phyloP scores from a whole-genome alignment of 1,140 invertebrate species.

The Drosophila grimshawi region DNA sequence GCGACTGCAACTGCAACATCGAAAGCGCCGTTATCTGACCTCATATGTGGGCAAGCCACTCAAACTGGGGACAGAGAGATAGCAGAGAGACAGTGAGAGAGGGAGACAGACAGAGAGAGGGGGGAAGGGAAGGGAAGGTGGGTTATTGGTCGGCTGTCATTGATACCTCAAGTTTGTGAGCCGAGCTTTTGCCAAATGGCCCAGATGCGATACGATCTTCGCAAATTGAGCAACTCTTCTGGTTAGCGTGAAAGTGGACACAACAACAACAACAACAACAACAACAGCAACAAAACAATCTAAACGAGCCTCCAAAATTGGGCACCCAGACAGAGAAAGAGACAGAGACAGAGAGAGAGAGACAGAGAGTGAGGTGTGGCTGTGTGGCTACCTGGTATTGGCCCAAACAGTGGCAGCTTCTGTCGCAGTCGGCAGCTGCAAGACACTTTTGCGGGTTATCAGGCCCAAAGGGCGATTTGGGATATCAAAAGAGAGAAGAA shows the following conservation, averaged over 20 bases:
- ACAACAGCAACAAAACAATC: conserved; percentile 19
- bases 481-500: too few relatives aligned
- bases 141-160: conserved; percentile 39
- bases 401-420: conserved; percentile 23
- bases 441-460: background rate
- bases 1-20: conserved; percentile 31
- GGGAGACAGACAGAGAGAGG: background rate
- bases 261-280: conserved; percentile 30
- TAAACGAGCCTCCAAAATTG: conserved; percentile 19
- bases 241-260: conserved; percentile 57
- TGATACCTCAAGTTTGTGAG: conserved; percentile 61
- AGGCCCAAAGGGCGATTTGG: background rate
- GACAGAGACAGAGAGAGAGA: too few relatives aligned
- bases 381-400: too few relatives aligned
- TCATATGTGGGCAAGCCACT: conserved; percentile 67
- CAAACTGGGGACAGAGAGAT: background rate
- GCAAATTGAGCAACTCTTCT: conserved; percentile 54
- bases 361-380: too few relatives aligned
- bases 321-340: background rate
- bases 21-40: conserved; percentile 69
- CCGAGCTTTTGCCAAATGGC: conserved; percentile 54
- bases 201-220: conserved; percentile 52
- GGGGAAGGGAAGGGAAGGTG: background rate
- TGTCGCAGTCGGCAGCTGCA: conserved; percentile 20
- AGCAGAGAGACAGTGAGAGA: background rate